These are phyloP conservation scores for Drosophila watanabei DNA, from an alignment of 1,140 invertebrate genomes.

Conservation along the genomic window DNA sequence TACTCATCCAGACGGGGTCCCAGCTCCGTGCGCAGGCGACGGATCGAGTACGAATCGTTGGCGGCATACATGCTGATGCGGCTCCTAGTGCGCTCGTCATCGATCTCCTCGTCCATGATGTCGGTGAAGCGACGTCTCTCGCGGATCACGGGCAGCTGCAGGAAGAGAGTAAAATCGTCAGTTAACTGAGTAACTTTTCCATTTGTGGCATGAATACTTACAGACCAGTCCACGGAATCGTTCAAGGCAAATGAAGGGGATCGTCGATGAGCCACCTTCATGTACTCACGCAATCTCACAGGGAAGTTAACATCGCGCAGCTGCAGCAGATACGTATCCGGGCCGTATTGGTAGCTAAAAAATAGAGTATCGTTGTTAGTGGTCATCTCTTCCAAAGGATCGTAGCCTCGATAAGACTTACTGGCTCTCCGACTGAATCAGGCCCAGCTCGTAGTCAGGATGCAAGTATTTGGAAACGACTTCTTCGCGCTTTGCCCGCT, in stretches of 20 bases:
- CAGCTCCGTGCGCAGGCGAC: slow-evolving; percentile 92
- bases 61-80: slow-evolving; percentile 92
- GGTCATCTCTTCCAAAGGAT: not conserved
- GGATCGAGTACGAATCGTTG: slow-evolving; percentile 89
- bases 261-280: slow-evolving; percentile 94
- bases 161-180: not conserved
- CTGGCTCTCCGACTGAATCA: slow-evolving; percentile 94
- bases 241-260: slow-evolving; percentile 89
- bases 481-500: slow-evolving; percentile 88
- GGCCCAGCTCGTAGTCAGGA: slow-evolving; percentile 93
- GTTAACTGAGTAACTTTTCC: no score
- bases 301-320: slow-evolving; percentile 97
- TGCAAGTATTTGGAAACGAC: slow-evolving; percentile 91
- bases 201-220: slow-evolving; percentile 84
- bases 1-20: slow-evolving; percentile 92
- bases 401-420: slow-evolving; percentile 86
- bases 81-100: slow-evolving; percentile 92
- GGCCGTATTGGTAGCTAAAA: slow-evolving; percentile 95
- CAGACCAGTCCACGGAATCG: slow-evolving; percentile 91
- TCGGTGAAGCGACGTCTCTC: slow-evolving; percentile 96
- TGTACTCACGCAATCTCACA: slow-evolving; percentile 94
- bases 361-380: not conserved
- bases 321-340: slow-evolving; percentile 97
- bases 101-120: slow-evolving; percentile 98
- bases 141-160: slow-evolving; percentile 93